Conservation (phyloP, 2,797 vertebrate genomes). For the Sebastes matsubarae region DNA sequence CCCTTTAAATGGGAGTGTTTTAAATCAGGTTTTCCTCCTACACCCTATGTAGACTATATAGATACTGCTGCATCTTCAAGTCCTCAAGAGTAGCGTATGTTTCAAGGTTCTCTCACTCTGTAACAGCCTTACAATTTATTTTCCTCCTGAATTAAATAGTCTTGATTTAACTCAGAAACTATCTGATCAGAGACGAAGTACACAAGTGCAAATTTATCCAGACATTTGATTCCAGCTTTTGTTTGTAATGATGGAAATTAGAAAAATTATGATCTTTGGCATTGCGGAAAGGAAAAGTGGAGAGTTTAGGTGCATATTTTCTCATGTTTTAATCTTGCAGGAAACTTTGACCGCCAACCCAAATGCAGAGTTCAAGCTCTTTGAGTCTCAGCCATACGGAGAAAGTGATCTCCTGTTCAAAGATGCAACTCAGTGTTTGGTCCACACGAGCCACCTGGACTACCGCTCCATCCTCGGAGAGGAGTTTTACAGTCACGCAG, state of each 20-base stretch:
- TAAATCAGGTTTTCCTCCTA: neutral
- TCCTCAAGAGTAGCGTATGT: too few species aligned
- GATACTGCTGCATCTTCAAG: neutral
- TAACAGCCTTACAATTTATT: neutral
- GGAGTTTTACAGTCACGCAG: slow-evolving; percentile 81
- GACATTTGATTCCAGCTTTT: neutral
- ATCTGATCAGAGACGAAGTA: neutral
- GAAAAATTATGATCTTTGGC: neutral
- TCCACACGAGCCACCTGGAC: slow-evolving; percentile 84
- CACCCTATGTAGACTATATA: neutral
- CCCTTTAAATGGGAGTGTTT: neutral
- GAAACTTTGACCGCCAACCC: slow-evolving; percentile 79
- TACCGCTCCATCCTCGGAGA: slow-evolving; percentile 86
- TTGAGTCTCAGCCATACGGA: slow-evolving; percentile 86
- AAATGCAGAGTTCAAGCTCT: slow-evolving; percentile 84
- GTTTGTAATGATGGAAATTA: neutral
- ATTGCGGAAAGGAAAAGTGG: neutral
- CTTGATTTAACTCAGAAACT: neutral
- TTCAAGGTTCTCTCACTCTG: neutral
- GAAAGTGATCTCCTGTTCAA: slow-evolving; percentile 92
- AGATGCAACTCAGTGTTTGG: slow-evolving; percentile 85
- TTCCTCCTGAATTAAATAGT: neutral
- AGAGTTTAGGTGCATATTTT: neutral
- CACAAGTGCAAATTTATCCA: neutral
- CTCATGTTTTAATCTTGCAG: slow-evolving; percentile 61